Base-by-base conservation (phyloP, 92 coral and sea anemone genomes). In the Chrysogorgia sp. region DNA sequence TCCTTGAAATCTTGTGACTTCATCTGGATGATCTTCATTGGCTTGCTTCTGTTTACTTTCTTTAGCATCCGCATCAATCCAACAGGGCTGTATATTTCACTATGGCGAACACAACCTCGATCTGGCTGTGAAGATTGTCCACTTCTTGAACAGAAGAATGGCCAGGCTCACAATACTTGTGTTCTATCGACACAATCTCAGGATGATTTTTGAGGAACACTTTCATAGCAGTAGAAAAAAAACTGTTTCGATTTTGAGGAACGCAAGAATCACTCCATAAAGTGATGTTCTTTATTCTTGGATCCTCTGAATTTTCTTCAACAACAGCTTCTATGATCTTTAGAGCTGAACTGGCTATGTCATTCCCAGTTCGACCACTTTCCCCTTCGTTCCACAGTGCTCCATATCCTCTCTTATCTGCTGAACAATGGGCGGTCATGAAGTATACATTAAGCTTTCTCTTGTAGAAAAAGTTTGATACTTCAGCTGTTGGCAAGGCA, bases 41-140 rank as follows among this genome's bases (percentile, higher is more conserved):
- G 71, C n/a, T 67, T 67, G 30, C 74, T 67, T 67, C 74, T 67
- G n/a, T 67, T 3, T 13, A 40, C 74, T 29, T 67, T 67, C 55
- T 67, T 67, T n/a, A 67, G n/a, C 74, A 67, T 67, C 17, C 58
- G 53, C 74, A 67, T 6, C 74, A 67, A 67, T 67, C 74, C 74
- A 67, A 67, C 56, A 37, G 74, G 74, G 55, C 74, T 67, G 31
- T 67, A 67, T 35, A 67, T n/a, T n/a, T n/a, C n/a, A n/a, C n/a
- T n/a, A n/a, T n/a, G n/a, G n/a, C n/a, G n/a, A n/a, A n/a, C n/a
- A n/a, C n/a, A n/a, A n/a, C n/a, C n/a, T n/a, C n/a, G n/a, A n/a
- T 67, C 23, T 67, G 74, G 31, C 74, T 67, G n/a, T n/a, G n/a
- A 0, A 67, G 74, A 22, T 67, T 67, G 74, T 67, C 74, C 20